Evolutionary conservation across 2,888 invertebrate genomes (phyloP), one percentile per base, ranked within the genome.

Genomic region (Microctonus hyperodae): DNA sequence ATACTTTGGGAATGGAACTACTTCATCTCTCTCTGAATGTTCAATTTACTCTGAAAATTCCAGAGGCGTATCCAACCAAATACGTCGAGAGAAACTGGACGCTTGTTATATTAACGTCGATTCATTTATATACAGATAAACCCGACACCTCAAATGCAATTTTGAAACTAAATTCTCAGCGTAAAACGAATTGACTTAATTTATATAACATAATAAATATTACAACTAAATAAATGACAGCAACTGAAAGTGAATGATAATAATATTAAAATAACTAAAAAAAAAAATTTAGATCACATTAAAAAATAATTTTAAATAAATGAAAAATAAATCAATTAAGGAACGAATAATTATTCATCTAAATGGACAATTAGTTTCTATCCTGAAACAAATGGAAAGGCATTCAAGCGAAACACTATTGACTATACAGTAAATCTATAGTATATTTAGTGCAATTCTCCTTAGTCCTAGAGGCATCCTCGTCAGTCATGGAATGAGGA

Each of bases 311-410:
- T 11, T 25, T 25, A 51, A 23, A 13, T 51, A 23, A 51, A 51
- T 51, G 51, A 25, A 13, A 51, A 25, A 25, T 13, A 51, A 23
- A 51, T 51, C 51, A 23, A n/a, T n/a, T n/a, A n/a, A 11, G 25
- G 4, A 3, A 55, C 16, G 9, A 33, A 10, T 55, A 16, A 55
- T 59, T 44, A 59, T 31, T 60, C 20, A 28, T 25, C 10, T 16
- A 16, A 60, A 44, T 44, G 59, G n/a, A 60, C 59, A 60, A 60
- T 60, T 60, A 60, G 31, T 60, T 16, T 48, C 16, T 44, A 48
- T 44, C 44, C 20, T 10, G 20, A 20, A 33, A 16, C 4, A 1
- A 53, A 53, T 16, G n/a, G 23, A 13, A 16, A 16, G n/a, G 9
- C 33, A 13, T 16, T 56, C 20, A 33, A 10, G 33, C 16, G 44